Conservation (phyloP, 2,113 vertebrate species). For the Emydura subglobosa region DNA sequence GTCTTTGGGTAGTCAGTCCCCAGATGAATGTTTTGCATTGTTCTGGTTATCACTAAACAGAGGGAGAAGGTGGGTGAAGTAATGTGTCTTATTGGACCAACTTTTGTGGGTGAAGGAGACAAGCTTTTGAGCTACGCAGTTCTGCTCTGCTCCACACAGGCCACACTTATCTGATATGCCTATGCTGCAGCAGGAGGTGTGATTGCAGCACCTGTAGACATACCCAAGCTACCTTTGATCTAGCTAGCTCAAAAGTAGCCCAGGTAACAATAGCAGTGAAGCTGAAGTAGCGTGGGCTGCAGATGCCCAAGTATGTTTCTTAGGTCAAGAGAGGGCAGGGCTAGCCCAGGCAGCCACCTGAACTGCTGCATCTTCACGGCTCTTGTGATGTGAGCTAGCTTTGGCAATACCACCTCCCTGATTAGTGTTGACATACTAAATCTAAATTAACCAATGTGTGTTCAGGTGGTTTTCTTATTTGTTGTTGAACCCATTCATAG, state of each 20-base stretch:
- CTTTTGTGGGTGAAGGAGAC: not conserved
- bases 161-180: no score
- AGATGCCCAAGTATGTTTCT: no score
- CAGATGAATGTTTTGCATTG: not conserved
- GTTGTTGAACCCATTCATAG: not conserved
- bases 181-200: not conserved
- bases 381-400: no score
- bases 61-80: not conserved
- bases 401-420: no score
- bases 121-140: no score
- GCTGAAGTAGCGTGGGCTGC: not conserved
- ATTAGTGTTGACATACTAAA: not conserved
- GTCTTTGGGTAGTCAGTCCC: not conserved
- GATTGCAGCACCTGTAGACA: not conserved
- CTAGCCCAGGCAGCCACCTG: no score
- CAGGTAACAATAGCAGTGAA: not conserved
- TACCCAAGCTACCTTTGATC: no score
- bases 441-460: not conserved
- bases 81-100: not conserved
- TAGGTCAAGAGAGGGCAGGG: no score
- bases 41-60: not conserved
- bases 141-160: no score
- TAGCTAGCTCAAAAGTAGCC: not conserved
- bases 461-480: not conserved
- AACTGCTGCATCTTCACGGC: no score